A percentile compares a stretch with the other conserved stretches of the same genome.
These are phyloP conservation scores for Caenorhabditis imperialis DNA, from an alignment of 2,888 invertebrate species.

Conservation along the genomic window DNA sequence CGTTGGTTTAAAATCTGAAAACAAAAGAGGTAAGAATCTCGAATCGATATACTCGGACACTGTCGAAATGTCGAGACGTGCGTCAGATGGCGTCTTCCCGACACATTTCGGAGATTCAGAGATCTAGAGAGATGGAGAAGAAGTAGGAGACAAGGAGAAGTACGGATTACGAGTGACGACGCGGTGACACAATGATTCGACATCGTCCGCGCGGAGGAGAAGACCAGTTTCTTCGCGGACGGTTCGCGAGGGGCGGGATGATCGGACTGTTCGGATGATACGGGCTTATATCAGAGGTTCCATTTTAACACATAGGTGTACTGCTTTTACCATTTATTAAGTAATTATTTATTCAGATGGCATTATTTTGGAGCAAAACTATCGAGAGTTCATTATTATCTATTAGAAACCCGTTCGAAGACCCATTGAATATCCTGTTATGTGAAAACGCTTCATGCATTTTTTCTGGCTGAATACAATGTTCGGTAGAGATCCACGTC, in stretches of 20 bases:
- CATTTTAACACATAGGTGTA: too few relatives aligned
- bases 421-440: too few relatives aligned
- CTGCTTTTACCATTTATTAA: too few relatives aligned
- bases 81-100: conserved; percentile 9
- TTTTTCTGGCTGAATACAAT: conserved; percentile 26
- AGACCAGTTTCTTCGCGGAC: conserved; percentile 42
- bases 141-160: conserved; percentile 27
- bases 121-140: conserved; percentile 22
- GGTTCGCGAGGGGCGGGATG: conserved; percentile 13
- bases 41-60: conserved; percentile 14
- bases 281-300: not conserved
- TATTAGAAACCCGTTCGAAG: too few relatives aligned
- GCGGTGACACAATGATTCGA: conserved; percentile 12
- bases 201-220: conserved; percentile 37
- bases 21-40: conserved; percentile 6
- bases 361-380: too few relatives aligned
- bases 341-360: too few relatives aligned
- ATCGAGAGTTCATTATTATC: too few relatives aligned
- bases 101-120: conserved; percentile 35
- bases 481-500: conserved; percentile 65
- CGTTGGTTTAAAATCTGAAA: conserved; percentile 1
- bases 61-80: conserved; percentile 25
- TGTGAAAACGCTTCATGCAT: too few relatives aligned
- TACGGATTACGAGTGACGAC: conserved; percentile 45
- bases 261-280: conserved; percentile 16